Evolutionary conservation across 2,888 invertebrate species (phyloP).

Genomic region (Cantharis nigra): DNA sequence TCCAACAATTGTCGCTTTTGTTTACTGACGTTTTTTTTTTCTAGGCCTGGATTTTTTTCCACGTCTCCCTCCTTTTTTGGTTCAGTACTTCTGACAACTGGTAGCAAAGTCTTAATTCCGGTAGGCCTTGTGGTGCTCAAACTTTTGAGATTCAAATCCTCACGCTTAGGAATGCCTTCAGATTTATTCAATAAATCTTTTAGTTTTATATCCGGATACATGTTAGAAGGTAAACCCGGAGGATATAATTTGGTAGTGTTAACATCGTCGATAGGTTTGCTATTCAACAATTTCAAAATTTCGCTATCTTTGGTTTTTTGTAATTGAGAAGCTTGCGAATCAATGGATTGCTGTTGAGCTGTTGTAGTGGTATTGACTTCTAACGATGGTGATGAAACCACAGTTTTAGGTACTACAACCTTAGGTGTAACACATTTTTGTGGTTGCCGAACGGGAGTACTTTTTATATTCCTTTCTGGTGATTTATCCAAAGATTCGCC

Average conservation of each 20-base stretch:
- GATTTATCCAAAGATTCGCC: slow-evolving; percentile 61
- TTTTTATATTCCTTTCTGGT: slow-evolving; percentile 34
- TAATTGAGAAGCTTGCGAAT: not conserved
- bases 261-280: slow-evolving; percentile 41
- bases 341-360: slow-evolving; percentile 2
- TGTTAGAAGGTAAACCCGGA: slow-evolving; percentile 44
- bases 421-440: slow-evolving; percentile 32
- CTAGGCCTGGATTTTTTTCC: not conserved
- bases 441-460: slow-evolving; percentile 6
- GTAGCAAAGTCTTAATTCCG: slow-evolving; percentile 60
- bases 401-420: slow-evolving; percentile 15
- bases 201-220: slow-evolving; percentile 52
- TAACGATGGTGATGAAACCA: slow-evolving; percentile 27
- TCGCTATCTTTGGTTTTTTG: slow-evolving; percentile 26
- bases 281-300: slow-evolving; percentile 46
- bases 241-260: slow-evolving; percentile 27
- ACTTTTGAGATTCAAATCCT: slow-evolving; percentile 45
- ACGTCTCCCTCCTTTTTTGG: slow-evolving; percentile 22
- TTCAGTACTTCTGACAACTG: slow-evolving; percentile 45
- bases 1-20: slow-evolving; percentile 18
- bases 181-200: slow-evolving; percentile 51
- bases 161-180: slow-evolving; percentile 48
- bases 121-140: slow-evolving; percentile 53
- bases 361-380: slow-evolving; percentile 33
- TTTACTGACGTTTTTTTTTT: slow-evolving; percentile 11